Percentiles rank a stretch among this genome's conserved stretches.
Conservation (phyloP, 2,888 invertebrate genomes). For the Catotricha subobsoleta region DNA sequence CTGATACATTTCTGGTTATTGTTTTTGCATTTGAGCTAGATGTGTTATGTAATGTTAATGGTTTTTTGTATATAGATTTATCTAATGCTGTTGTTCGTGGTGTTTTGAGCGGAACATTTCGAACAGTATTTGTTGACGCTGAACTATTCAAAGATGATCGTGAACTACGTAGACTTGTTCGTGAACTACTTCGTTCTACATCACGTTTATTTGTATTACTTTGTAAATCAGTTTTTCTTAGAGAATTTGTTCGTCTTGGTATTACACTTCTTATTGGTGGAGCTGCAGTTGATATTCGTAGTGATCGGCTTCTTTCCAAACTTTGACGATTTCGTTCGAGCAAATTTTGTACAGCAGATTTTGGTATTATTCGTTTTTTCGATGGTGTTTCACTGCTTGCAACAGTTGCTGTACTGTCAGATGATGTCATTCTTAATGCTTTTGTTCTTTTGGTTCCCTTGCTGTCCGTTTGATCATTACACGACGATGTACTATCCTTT, state of each 20-base stretch:
- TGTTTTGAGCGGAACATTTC: conserved; percentile 39
- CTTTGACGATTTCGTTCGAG: conserved; percentile 17
- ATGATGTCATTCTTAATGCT: conserved; percentile 15
- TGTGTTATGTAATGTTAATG: conserved; percentile 21
- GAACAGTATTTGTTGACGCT: conserved; percentile 58
- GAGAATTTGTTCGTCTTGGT: conserved; percentile 25
- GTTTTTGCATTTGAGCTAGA: conserved; percentile 2
- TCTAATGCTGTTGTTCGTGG: conserved; percentile 24
- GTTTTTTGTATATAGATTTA: conserved; percentile 28
- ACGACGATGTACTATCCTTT: conserved; percentile 47
- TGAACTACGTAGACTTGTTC: conserved; percentile 64
- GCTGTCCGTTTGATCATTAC: conserved; percentile 44
- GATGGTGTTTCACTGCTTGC: conserved; percentile 9
- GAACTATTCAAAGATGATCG: conserved; percentile 69
- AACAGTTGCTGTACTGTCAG: conserved; percentile 32
- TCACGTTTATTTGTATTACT: conserved; percentile 27
- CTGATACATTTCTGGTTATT: conserved; percentile 9
- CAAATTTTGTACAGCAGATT: conserved; percentile 16
- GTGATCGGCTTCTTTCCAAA: conserved; percentile 17
- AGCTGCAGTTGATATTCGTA: conserved; percentile 13
- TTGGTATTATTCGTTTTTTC: conserved; percentile 17
- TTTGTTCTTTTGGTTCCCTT: conserved; percentile 15
- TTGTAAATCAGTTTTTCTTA: conserved; percentile 25
- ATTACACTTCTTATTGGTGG: conserved; percentile 19
- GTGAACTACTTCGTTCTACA: conserved; percentile 59